phyloP scores from a whole-genome alignment of 2,888 invertebrate genomes.

The Argyresthia albistria region DNA sequence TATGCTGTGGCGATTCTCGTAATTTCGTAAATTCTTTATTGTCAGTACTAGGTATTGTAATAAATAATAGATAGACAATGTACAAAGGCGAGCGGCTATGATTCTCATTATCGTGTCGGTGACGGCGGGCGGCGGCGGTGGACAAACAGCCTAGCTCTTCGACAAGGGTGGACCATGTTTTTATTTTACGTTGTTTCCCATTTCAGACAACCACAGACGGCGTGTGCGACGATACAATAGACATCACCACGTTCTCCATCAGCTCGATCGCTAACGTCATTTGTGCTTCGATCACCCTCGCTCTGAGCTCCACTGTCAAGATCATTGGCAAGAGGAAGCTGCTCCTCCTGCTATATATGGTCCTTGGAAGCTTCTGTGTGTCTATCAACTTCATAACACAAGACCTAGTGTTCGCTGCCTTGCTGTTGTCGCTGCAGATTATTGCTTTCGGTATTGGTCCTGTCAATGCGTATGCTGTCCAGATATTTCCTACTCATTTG shows the following conservation, averaged over 20 bases:
- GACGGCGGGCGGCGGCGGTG: no score
- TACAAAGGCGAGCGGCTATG: no score
- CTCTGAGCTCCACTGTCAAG: conserved; percentile 40
- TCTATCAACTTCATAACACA: conserved; percentile 49
- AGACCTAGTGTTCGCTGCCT: conserved; percentile 41
- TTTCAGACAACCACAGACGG: conserved; percentile 31
- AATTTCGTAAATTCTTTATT: no score
- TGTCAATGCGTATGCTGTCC: conserved; percentile 53
- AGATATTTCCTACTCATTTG: conserved; percentile 57
- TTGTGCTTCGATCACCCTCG: conserved; percentile 39
- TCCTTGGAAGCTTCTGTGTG: conserved; percentile 39
- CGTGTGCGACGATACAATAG: conserved; percentile 45
- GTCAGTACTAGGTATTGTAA: no score
- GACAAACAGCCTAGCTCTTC: no score
- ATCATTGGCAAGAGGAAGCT: conserved; percentile 51
- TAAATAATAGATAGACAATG: no score
- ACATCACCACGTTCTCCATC: conserved; percentile 40
- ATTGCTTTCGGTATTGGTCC: conserved; percentile 50
- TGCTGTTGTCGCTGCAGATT: conserved; percentile 44
- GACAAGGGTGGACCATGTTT: no score
- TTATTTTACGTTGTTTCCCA: not conserved
- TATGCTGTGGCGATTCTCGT: no score
- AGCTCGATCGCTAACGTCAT: conserved; percentile 38
- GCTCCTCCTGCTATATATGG: conserved; percentile 30
- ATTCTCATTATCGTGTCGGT: no score